Conservation (phyloP, 2,888 invertebrate species). For the Sipha maydis region DNA sequence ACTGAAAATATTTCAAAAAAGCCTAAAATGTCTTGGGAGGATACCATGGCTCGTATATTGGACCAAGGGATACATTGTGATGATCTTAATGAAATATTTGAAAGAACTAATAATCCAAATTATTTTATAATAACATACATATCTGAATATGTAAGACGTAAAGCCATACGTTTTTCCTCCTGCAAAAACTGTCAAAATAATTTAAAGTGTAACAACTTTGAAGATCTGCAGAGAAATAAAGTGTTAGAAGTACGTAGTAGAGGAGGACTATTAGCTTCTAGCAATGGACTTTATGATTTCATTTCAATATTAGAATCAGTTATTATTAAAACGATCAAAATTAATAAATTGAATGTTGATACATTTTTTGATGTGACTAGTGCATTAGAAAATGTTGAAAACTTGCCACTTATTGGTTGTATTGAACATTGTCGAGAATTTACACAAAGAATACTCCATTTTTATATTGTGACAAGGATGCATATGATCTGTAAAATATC, state of each 20-base stretch:
- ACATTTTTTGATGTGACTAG: neutral
- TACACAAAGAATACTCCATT: neutral
- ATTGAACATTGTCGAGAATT: neutral
- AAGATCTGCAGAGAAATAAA: neutral
- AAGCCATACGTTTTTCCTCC: neutral
- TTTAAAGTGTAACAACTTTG: neutral
- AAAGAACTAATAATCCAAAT: constrained; percentile 12
- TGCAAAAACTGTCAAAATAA: neutral
- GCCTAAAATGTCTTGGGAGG: constrained; percentile 21
- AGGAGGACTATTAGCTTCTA: neutral
- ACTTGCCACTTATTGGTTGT: neutral
- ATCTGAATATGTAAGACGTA: constrained; percentile 11
- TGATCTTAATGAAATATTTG: constrained; percentile 8
- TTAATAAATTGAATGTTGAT: neutral
- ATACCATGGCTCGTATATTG: constrained; percentile 16
- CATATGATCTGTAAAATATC: neutral
- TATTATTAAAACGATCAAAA: neutral
- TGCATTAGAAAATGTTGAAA: neutral
- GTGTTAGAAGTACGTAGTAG: neutral
- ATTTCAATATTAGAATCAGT: neutral
- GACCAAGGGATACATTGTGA: constrained; percentile 12
- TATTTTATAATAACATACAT: constrained; percentile 22
- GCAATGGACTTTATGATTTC: neutral
- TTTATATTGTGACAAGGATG: neutral
- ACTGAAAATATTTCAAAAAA: constrained; percentile 17